Evolutionary conservation across 2,888 invertebrate genomes (phyloP).

Genomic region (Meteorus cinctellus): DNA sequence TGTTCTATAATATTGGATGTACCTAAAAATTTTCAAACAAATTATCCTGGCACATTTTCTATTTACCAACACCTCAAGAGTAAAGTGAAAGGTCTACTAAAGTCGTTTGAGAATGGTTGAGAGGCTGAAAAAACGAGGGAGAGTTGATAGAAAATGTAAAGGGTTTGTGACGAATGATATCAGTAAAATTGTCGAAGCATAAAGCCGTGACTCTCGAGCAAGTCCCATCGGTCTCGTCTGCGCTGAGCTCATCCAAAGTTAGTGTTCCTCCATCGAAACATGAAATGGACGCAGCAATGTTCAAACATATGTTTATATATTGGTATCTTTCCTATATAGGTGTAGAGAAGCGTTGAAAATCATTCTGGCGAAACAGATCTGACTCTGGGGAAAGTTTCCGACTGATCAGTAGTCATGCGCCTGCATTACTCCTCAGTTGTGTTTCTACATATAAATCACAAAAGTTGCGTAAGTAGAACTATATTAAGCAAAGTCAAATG

Average conservation of each 20-base stretch:
- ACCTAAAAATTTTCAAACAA: no score
- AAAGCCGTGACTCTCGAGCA: slow-evolving; percentile 41
- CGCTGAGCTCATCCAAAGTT: slow-evolving; percentile 26
- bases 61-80: no score
- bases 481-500: background rate
- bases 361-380: slow-evolving; percentile 12
- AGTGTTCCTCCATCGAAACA: slow-evolving; percentile 33
- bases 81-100: no score
- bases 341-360: background rate
- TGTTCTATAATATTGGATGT: no score
- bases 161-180: background rate
- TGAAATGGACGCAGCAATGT: background rate
- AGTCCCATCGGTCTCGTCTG: slow-evolving; percentile 50
- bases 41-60: no score
- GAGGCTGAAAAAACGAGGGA: background rate
- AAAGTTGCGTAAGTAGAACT: background rate
- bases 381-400: background rate
- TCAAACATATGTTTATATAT: slow-evolving; percentile 2
- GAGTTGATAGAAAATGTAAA: background rate
- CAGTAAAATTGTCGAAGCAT: slow-evolving; percentile 28
- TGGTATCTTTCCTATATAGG: background rate
- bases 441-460: background rate
- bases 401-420: background rate
- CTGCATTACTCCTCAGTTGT: background rate
- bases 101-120: background rate